Conservation (phyloP, 2,113 vertebrate species). For the Phalacrocorax brasilianus region DNA sequence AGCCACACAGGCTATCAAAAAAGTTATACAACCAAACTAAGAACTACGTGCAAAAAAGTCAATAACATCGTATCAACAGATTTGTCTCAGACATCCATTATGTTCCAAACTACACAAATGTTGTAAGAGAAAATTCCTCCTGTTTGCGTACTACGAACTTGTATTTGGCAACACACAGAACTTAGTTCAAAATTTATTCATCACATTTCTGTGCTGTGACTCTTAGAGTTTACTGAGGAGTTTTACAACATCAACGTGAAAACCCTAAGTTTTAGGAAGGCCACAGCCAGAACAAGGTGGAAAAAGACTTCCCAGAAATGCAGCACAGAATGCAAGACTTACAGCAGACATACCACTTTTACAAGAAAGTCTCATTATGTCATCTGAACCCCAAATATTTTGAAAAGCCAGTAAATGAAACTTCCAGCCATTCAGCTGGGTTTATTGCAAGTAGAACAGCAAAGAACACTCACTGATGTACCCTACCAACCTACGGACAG, state of each 20-base stretch:
- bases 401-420: neutral
- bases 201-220: neutral
- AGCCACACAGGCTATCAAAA: neutral
- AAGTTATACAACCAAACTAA: neutral
- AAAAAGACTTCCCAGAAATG: neutral
- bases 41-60: neutral
- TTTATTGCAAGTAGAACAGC: neutral
- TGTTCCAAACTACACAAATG: neutral
- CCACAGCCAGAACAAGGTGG: neutral
- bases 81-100: neutral
- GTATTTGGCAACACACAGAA: neutral
- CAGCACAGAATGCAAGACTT: neutral
- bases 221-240: neutral
- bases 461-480: neutral
- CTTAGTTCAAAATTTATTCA: neutral
- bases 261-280: neutral
- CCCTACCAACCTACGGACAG: neutral
- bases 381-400: neutral
- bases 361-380: neutral
- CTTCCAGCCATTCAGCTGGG: neutral
- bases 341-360: neutral
- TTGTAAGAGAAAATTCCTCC: neutral
- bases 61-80: fast-evolving
- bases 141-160: neutral
- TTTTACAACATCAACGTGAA: neutral